Conservation (phyloP, 1,140 invertebrate genomes). For the Arion vulgaris region DNA sequence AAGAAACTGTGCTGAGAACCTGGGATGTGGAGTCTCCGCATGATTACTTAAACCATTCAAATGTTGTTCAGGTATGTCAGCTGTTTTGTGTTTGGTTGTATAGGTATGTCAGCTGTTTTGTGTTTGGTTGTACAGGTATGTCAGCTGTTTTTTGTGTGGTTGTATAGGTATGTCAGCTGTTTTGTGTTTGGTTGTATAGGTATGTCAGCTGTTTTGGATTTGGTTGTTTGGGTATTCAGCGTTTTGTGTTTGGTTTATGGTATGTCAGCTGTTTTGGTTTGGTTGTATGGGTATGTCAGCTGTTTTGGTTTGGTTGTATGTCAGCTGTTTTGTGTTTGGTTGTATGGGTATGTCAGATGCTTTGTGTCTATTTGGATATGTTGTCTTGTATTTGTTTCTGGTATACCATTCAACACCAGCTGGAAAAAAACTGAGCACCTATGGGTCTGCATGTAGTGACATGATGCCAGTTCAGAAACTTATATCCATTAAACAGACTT, state of each 20-base stretch:
- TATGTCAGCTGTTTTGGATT: not conserved
- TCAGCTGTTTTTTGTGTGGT: no score
- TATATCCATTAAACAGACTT: no score
- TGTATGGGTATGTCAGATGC: not conserved
- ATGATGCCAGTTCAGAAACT: no score
- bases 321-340: not conserved
- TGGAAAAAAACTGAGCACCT: no score
- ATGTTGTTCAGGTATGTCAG: constrained; percentile 60
- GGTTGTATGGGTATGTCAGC: constrained; percentile 56
- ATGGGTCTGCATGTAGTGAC: no score
- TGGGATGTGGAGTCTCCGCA: constrained; percentile 72
- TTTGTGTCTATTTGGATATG: not conserved
- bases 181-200: no score
- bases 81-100: not conserved
- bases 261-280: no score
- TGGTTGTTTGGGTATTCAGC: no score
- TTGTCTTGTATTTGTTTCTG: no score
- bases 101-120: not conserved
- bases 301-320: not conserved
- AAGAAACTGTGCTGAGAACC: constrained; percentile 66
- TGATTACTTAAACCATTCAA: constrained; percentile 69
- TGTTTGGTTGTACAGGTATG: not conserved
- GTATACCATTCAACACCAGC: no score
- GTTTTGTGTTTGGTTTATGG: no score
- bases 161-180: no score